Conservation (phyloP, 2,113 vertebrate species). For the Pomatostomus ruficeps region DNA sequence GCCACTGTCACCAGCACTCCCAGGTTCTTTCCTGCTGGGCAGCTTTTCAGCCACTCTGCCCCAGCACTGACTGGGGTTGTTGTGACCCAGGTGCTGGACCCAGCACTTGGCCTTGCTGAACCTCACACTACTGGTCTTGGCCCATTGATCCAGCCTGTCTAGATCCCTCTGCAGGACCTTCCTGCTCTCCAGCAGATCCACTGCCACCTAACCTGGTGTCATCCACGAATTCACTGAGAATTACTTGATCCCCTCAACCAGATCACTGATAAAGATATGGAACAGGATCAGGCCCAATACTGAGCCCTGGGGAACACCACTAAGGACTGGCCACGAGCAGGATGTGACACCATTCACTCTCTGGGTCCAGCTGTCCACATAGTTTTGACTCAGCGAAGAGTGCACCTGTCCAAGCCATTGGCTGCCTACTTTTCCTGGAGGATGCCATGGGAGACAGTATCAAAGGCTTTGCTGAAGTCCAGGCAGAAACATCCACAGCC, state of each 20-base stretch:
- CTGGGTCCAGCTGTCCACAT: neutral
- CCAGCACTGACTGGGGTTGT: accelerated
- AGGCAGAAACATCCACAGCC: neutral
- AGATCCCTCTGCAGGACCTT: neutral
- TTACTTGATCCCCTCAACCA: neutral
- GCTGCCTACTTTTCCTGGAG: neutral
- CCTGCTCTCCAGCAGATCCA: neutral
- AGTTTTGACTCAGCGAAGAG: accelerated
- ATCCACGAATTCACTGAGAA: neutral
- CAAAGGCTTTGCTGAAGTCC: neutral
- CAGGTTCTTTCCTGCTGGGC: neutral
- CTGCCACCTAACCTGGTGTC: neutral
- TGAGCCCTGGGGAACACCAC: neutral
- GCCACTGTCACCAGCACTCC: accelerated
- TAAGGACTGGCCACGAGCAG: neutral
- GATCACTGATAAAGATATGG: neutral
- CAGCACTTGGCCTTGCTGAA: neutral
- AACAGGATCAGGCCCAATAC: neutral
- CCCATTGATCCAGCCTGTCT: neutral
- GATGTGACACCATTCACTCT: neutral
- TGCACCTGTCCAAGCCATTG: neutral
- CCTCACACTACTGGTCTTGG: neutral
- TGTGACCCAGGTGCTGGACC: neutral
- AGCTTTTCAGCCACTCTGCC: neutral
- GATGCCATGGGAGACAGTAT: accelerated